Evolutionary conservation across 1,140 invertebrate species (phyloP), one percentile per base, ranked within the genome.

Genomic region (Conus betulinus): DNA sequence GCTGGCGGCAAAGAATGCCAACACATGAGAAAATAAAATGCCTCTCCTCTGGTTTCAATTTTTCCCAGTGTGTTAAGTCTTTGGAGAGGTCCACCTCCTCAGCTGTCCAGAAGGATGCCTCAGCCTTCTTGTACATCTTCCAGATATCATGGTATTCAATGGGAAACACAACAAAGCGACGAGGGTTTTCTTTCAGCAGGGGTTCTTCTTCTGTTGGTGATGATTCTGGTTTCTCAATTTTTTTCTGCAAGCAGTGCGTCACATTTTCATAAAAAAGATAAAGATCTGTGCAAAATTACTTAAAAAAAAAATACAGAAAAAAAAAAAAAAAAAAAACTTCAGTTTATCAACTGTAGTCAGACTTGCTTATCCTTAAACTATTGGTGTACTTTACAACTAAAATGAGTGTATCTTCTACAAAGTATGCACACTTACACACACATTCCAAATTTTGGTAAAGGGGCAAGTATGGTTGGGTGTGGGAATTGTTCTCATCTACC

Each of bases 1-100:
- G 83, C 99, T 99, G 17, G 99, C 99, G 91, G 99, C 99, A 95
- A 99, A 99, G 95, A 99, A 99, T 20, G 99, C 99, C 67, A 99
- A 95, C 0, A 99, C 98, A 95, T 99, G 98, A 4, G 98, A 99
- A 39, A 91, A 99, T 98, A 93, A 99, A 99, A 93, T 99, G 97
- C 87, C 96, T 97, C 95, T 99, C 99, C 84, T 97, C 97, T 71
- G 97, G 96, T 88, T 97, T 99, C 79, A 99, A 94, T 88, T 95
- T 96, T 53, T 96, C 96, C 99, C 99, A 99, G 94, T 99, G 97
- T 20, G 93, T 93, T 76, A 98, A 91, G 93, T 99, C 99, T 96
- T 98, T 96, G 2, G 94, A 95, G 17, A 96, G 92, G 90, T 96
- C 96, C 39, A 96, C 96, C 96, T 99, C 99, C 95, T 99, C 99